A percentile compares a stretch with the other conserved stretches of the same genome.
Evolutionary conservation across 2,888 invertebrate genomes (phyloP).

Genomic region (Linhomoeus sp.): DNA sequence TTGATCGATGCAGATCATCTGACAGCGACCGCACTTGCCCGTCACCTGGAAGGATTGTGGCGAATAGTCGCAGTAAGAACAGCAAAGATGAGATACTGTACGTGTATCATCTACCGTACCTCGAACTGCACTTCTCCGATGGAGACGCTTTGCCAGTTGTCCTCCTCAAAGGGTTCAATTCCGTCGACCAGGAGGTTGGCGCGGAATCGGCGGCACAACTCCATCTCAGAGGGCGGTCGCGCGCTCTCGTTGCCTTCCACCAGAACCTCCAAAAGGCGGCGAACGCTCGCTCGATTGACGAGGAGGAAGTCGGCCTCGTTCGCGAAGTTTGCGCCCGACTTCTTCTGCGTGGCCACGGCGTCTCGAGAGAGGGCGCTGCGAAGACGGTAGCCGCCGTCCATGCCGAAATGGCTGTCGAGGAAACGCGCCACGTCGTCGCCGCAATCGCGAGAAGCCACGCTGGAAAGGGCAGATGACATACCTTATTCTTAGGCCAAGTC

Average conservation of each 20-base stretch:
- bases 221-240: conserved; percentile 27
- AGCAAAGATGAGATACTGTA: too few relatives aligned
- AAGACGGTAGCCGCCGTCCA: too few relatives aligned
- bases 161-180: conserved; percentile 50
- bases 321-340: conserved; percentile 33
- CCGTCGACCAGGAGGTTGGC: conserved; percentile 65
- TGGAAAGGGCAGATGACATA: too few relatives aligned
- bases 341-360: background rate
- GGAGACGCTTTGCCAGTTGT: conserved; percentile 42
- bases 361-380: too few relatives aligned
- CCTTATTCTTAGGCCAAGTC: too few relatives aligned
- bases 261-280: conserved; percentile 42
- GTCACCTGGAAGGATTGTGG: conserved; percentile 15
- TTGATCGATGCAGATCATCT: conserved; percentile 88
- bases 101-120: too few relatives aligned
- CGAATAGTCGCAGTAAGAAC: too few relatives aligned
- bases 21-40: conserved; percentile 67
- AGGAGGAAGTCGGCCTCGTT: conserved; percentile 66
- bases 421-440: background rate
- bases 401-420: too few relatives aligned
- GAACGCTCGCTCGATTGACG: conserved; percentile 52
- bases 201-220: conserved; percentile 55
- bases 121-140: conserved; percentile 44
- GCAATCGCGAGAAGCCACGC: too few relatives aligned
- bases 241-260: conserved; percentile 3